phyloP scores from a whole-genome alignment of 2,888 invertebrate genomes.

The Himalopsyche kuldschensis region DNA sequence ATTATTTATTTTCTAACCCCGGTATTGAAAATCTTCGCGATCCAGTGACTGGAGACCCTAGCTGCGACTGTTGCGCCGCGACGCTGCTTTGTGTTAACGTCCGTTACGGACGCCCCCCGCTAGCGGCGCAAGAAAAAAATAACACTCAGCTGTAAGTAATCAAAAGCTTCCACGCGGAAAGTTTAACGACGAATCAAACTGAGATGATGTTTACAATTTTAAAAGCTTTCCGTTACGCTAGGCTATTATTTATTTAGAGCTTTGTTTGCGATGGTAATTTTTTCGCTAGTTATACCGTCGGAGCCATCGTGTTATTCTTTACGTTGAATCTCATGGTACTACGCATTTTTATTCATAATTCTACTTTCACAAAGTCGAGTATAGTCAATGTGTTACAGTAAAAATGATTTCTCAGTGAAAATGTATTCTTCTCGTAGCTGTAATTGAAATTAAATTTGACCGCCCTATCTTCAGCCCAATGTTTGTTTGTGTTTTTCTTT shows the following conservation, averaged over 20 bases:
- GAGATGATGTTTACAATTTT: not conserved
- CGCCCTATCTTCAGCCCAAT: too few relatives aligned
- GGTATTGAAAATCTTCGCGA: too few relatives aligned
- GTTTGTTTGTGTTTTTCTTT: too few relatives aligned
- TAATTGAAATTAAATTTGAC: too few relatives aligned
- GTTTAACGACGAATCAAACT: not conserved
- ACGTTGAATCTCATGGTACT: too few relatives aligned
- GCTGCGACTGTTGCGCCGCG: not conserved
- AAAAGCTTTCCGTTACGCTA: not conserved
- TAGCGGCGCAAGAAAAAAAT: not conserved
- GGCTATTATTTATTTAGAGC: not conserved
- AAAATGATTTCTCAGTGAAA: too few relatives aligned
- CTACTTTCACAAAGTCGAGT: too few relatives aligned
- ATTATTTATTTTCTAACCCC: too few relatives aligned
- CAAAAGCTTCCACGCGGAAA: slow-evolving; percentile 13
- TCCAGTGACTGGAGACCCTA: too few relatives aligned
- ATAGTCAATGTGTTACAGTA: too few relatives aligned
- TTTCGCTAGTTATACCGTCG: not conserved
- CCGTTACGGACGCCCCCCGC: slow-evolving; percentile 3
- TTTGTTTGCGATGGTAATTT: not conserved
- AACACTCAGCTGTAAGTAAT: slow-evolving; percentile 3
- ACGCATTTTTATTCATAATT: too few relatives aligned
- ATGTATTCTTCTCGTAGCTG: too few relatives aligned
- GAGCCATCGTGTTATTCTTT: not conserved
- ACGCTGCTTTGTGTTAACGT: not conserved